Conservation (phyloP, 1,140 invertebrate species). For the Ooceraea biroi region DNA sequence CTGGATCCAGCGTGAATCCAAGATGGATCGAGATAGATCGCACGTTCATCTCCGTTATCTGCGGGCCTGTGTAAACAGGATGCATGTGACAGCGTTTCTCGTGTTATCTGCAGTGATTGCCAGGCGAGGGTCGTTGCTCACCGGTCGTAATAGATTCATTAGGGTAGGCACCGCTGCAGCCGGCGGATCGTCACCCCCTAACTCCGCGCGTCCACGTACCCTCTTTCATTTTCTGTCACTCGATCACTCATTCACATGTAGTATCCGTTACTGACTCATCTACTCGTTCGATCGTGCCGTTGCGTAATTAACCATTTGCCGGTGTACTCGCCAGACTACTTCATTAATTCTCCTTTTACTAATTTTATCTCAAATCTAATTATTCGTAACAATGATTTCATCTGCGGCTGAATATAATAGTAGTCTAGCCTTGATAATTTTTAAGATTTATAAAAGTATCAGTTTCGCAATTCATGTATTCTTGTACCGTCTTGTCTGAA, state of each 20-base stretch:
- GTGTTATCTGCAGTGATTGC: conserved; percentile 79
- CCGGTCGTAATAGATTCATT: conserved; percentile 81
- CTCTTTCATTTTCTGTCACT: conserved; percentile 68
- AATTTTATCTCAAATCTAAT: background rate
- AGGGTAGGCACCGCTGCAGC: conserved; percentile 70
- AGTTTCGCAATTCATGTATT: background rate
- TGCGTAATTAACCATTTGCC: conserved; percentile 24
- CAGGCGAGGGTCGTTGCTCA: conserved; percentile 71
- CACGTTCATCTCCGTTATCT: conserved; percentile 63
- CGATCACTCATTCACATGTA: conserved; percentile 53
- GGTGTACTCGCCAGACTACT: background rate
- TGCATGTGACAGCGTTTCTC: conserved; percentile 58
- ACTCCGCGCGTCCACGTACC: conserved; percentile 37
- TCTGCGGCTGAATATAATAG: too few species aligned
- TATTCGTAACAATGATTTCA: background rate
- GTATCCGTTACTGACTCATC: conserved; percentile 44
- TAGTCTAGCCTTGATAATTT: too few species aligned
- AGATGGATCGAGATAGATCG: conserved; percentile 19
- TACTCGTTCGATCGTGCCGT: conserved; percentile 6
- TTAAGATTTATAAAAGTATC: background rate
- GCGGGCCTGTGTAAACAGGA: conserved; percentile 30
- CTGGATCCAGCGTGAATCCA: conserved; percentile 1
- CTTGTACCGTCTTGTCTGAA: too few species aligned
- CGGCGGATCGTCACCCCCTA: conserved; percentile 66
- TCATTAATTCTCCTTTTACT: background rate